phyloP scores from a whole-genome alignment of 2,888 invertebrate genomes.

The Tillus elongatus region DNA sequence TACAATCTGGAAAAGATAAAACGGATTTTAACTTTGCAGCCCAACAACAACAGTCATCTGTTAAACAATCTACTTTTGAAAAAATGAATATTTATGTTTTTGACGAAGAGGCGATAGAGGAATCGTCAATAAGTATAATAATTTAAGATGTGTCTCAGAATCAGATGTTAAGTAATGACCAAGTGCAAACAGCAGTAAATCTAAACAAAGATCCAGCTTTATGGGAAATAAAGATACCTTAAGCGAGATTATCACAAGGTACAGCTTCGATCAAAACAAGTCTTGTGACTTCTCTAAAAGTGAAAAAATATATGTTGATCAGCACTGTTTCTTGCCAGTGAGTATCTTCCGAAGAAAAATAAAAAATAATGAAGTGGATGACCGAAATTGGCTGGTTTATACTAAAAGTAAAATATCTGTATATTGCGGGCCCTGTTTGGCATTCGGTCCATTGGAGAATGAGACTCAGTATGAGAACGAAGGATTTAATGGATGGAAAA shows the following conservation, averaged over 20 bases:
- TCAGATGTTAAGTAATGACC: conserved; percentile 10
- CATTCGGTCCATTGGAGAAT: no score
- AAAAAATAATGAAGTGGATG: conserved; percentile 13
- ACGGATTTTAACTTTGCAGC: conserved; percentile 8
- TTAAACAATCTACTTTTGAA: conserved; percentile 18
- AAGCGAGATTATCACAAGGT: background rate
- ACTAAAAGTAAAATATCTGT: no score
- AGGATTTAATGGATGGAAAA: conserved; percentile 26
- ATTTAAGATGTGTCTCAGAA: no score
- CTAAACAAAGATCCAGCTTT: background rate
- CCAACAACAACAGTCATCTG: conserved; percentile 14
- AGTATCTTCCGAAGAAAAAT: no score
- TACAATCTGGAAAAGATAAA: conserved; percentile 10
- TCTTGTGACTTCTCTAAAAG: conserved; percentile 17
- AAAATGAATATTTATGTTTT: conserved; percentile 19
- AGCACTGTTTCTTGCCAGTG: conserved; percentile 14
- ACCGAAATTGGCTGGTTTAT: no score
- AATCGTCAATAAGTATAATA: conserved; percentile 17
- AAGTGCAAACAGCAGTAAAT: conserved; percentile 9
- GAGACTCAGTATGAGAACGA: conserved; percentile 20
- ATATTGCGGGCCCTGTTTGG: no score
- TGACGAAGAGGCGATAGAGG: conserved; percentile 15
- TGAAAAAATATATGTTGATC: conserved; percentile 13
- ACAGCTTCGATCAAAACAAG: conserved; percentile 20
- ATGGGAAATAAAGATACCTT: background rate